A percentile compares a stretch with the other conserved stretches of the same genome.
These are phyloP conservation scores for Aphrocallistes beatrix DNA, from an alignment of 37 sponge, comb jelly and placozoan species.

Conservation along the genomic window DNA sequence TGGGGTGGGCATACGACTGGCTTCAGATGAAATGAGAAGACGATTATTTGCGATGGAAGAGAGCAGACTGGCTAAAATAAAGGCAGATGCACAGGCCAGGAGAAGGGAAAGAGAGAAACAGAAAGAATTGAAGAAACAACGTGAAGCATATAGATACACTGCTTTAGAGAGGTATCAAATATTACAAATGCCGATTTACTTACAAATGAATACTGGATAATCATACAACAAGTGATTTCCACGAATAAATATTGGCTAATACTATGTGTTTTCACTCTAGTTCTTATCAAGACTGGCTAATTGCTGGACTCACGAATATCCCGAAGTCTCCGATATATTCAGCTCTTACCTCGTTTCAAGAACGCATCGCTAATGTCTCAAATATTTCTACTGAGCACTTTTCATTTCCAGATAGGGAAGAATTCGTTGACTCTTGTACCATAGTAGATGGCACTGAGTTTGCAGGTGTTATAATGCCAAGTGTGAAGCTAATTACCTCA, in stretches of 20 bases:
- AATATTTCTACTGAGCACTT: neutral
- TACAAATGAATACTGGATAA: too few relatives aligned
- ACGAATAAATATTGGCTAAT: too few relatives aligned
- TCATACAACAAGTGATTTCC: too few relatives aligned
- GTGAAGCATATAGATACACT: constrained; percentile 22
- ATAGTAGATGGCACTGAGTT: neutral
- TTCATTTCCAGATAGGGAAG: neutral
- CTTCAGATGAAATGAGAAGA: constrained; percentile 37
- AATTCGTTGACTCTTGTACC: neutral
- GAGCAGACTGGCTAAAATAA: constrained; percentile 31
- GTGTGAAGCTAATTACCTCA: neutral
- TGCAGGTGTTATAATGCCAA: neutral
- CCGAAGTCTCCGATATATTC: neutral
- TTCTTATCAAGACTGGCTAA: neutral
- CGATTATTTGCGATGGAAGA: constrained; percentile 34
- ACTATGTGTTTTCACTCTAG: too few relatives aligned
- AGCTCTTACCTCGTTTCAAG: neutral
- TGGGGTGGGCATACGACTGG: constrained; percentile 32
- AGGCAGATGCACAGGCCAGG: constrained; percentile 28
- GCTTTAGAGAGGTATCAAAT: neutral
- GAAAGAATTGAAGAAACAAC: constrained; percentile 14
- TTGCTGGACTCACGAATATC: neutral
- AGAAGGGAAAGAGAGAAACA: constrained; percentile 31
- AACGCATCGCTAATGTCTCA: neutral
- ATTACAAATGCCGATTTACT: too few relatives aligned